Evolutionary conservation across 2,113 vertebrate genomes (phyloP).

Genomic region (Plecturocebus donacophilus): DNA sequence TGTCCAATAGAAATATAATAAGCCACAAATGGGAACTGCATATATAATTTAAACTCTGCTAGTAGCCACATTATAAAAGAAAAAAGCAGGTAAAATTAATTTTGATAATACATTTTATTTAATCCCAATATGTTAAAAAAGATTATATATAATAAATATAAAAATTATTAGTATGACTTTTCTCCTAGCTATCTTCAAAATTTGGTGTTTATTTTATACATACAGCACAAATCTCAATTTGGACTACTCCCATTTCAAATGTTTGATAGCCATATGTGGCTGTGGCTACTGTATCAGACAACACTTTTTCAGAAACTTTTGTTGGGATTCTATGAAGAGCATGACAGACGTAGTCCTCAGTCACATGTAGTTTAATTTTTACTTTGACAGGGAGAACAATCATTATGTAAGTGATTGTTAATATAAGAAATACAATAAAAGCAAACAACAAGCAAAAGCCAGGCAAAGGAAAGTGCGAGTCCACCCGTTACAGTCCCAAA

Average conservation of each 20-base stretch:
- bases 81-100: conserved; percentile 7
- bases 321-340: neutral
- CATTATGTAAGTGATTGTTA: neutral
- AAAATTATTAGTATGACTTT: neutral
- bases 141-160: neutral
- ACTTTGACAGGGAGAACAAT: neutral
- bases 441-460: neutral
- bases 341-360: neutral
- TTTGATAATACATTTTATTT: neutral
- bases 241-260: neutral
- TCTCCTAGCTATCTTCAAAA: neutral
- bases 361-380: neutral
- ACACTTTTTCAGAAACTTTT: neutral
- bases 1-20: neutral
- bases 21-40: neutral
- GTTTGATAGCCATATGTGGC: neutral
- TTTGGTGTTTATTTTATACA: neutral
- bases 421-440: neutral
- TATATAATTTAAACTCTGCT: neutral
- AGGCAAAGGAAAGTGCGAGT: neutral
- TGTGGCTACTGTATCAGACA: neutral
- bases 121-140: neutral
- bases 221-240: neutral
- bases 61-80: neutral
- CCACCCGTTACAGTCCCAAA: neutral